phyloP scores from a whole-genome alignment of 2,888 invertebrate genomes.

The Xestia rhomboidea region DNA sequence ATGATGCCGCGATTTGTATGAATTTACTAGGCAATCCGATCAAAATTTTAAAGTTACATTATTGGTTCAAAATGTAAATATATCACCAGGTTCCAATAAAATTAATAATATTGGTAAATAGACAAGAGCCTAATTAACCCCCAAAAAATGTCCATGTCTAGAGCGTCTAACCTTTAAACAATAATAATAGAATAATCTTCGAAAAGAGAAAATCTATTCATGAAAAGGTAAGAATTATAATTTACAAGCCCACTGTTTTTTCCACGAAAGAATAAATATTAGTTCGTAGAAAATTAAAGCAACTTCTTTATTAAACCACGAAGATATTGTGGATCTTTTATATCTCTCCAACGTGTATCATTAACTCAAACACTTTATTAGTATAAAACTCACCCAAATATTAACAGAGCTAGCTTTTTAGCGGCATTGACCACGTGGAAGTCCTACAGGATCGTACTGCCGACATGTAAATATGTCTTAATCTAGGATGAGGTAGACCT shows the following conservation, averaged over 20 bases:
- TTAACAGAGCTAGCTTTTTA: neutral
- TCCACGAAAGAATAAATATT: neutral
- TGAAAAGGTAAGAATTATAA: neutral
- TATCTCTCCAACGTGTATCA: neutral
- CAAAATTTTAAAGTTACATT: neutral
- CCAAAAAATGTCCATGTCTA: neutral
- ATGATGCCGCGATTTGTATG: slow-evolving; percentile 1
- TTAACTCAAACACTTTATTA: neutral
- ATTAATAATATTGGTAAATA: neutral
- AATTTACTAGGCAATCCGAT: neutral
- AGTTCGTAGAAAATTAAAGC: neutral
- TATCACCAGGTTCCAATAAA: neutral
- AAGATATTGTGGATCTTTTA: neutral
- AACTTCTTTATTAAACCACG: neutral
- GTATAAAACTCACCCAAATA: neutral
- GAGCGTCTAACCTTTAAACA: neutral
- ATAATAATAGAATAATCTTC: neutral
- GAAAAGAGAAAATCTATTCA: neutral
- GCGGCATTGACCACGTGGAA: neutral
- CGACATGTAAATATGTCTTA: neutral
- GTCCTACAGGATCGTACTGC: neutral
- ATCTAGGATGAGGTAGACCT: neutral
- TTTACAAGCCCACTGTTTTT: neutral
- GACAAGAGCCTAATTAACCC: neutral
- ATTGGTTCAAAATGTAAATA: neutral